Evolutionary conservation across 2,113 vertebrate species (phyloP).

Genomic region (Oxyura jamaicensis): DNA sequence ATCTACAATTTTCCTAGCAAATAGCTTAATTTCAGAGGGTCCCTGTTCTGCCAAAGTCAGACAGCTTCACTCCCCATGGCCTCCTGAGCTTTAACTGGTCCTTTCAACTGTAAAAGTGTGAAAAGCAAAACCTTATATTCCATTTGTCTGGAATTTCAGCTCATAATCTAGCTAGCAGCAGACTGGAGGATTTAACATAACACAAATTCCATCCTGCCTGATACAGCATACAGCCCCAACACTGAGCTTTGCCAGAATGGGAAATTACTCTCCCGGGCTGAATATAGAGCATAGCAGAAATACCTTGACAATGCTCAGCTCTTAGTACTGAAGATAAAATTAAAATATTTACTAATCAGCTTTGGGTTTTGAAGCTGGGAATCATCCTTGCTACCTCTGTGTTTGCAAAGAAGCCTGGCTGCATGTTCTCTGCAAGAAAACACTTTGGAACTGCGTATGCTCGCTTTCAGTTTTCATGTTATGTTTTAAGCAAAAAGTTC

Average conservation of each 20-base stretch:
- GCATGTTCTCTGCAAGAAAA: rapidly evolving
- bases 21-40: not conserved
- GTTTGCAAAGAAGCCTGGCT: not conserved
- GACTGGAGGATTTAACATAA: not conserved
- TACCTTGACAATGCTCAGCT: rapidly evolving
- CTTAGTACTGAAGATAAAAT: not conserved
- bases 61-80: not conserved
- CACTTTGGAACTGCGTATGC: too few species aligned
- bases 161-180: not conserved
- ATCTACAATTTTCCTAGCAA: not conserved
- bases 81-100: not conserved
- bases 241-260: not conserved
- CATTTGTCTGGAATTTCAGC: not conserved
- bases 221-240: not conserved
- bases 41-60: too few species aligned
- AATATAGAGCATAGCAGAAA: not conserved
- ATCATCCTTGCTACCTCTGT: too few species aligned
- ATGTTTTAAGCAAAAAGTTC: not conserved
- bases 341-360: not conserved
- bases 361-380: too few species aligned
- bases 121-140: not conserved
- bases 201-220: not conserved
- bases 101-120: not conserved
- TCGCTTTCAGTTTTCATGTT: not conserved
- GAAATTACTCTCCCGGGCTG: not conserved